Conservation (phyloP, 2,113 vertebrate species). For the Progne subis region DNA sequence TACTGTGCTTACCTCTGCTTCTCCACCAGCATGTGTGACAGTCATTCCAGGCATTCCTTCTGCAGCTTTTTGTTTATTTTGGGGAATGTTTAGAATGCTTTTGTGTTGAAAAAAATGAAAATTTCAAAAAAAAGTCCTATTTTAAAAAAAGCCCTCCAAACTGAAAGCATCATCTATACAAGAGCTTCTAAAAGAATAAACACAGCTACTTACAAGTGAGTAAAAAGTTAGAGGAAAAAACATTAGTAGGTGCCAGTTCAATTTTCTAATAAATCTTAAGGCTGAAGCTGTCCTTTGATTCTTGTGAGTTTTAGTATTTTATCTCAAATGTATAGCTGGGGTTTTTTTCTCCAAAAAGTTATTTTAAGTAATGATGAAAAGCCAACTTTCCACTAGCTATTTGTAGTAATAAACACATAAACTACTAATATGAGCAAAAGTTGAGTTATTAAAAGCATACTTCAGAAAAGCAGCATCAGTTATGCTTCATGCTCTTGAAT, state of each 20-base stretch:
- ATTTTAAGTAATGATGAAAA: background rate
- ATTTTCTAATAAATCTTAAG: background rate
- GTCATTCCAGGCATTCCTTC: slow-evolving; percentile 49
- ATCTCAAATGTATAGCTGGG: background rate
- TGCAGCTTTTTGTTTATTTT: slow-evolving; percentile 33
- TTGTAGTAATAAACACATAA: background rate
- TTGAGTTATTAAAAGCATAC: background rate
- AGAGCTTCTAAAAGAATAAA: background rate
- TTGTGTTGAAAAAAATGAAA: background rate
- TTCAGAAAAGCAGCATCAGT: slow-evolving; percentile 10
- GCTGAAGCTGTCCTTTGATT: background rate
- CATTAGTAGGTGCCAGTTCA: background rate
- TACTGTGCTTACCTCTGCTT: background rate
- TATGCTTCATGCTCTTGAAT: background rate
- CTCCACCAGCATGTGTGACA: background rate
- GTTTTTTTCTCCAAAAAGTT: background rate
- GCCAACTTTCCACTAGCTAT: background rate
- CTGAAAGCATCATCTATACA: background rate
- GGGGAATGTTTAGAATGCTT: background rate
- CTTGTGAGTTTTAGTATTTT: background rate
- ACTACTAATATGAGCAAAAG: background rate
- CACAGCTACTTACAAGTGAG: background rate
- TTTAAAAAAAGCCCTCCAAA: background rate
- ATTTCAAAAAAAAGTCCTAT: background rate
- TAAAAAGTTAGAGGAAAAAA: background rate